Evolutionary conservation across 1,140 invertebrate genomes (phyloP), one percentile per base, ranked within the genome.

Genomic region (Copidosoma floridanum): DNA sequence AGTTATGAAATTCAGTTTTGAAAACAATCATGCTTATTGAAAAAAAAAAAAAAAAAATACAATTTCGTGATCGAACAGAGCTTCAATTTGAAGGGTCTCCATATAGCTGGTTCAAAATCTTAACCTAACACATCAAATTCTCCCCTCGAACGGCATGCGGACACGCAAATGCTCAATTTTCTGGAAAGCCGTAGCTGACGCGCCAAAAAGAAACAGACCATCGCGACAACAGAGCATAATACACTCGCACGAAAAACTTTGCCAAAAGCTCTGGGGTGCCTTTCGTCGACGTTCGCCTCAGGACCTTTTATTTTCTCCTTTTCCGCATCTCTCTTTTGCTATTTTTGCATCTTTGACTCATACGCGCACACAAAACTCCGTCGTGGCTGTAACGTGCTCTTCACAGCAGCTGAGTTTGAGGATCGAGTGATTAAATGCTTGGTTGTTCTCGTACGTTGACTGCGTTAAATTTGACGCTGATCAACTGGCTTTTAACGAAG

Each of bases 241-340:
- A n/a, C n/a, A n/a, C n/a, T 14, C 32, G 14, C 12, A 21, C 1
- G 23, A 14, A 6, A 3, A 24, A 2, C n/a, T 27, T 67, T 79
- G 75, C 73, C 78, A 53, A 77, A 79, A 79, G 77, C 76, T 74
- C 69, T 73, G 68, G 71, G 77, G 76, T 76, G 76, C 76, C 65
- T 43, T 56, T 58, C 58, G 43, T 62, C 57, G 65, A 35, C 37
- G 56, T 38, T 40, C 40, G 43, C 71, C 69, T 72, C 65, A 59
- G 32, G 10, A 18, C 54, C 57, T 54, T 54, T 52, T 26, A 32
- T 53, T 51, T 44, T 53, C n/a, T n/a, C n/a, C n/a, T n/a, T n/a
- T n/a, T n/a, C n/a, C n/a, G 48, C 37, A 20, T 32, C 27, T 37
- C 11, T 26, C 26, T 26, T 26, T 32, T 7, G 40, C 48, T 43